phyloP scores from a whole-genome alignment of 2,888 invertebrate genomes.

The Imbricaverruca yamaguchii region DNA sequence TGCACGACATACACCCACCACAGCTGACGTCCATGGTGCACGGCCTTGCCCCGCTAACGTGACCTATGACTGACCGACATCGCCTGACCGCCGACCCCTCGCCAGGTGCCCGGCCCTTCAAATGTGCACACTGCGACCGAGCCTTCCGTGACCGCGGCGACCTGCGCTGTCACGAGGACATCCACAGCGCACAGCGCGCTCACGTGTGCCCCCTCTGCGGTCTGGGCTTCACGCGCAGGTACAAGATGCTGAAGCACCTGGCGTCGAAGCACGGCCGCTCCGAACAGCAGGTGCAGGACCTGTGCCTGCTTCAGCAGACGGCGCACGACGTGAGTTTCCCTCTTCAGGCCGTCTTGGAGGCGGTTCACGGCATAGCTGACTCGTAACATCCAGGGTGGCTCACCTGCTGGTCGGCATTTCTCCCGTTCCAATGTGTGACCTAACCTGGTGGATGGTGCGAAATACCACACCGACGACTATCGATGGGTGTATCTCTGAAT shows the following conservation, averaged over 20 bases:
- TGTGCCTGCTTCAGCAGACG: slow-evolving; percentile 5
- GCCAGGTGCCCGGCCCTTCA: slow-evolving; percentile 1
- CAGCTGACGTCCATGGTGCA: too few species aligned
- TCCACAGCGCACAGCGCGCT: not conserved
- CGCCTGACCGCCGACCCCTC: not conserved
- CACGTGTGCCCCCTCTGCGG: slow-evolving; percentile 16
- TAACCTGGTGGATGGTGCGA: too few species aligned
- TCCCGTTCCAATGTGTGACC: too few species aligned
- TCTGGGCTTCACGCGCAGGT: not conserved
- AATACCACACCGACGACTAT: too few species aligned
- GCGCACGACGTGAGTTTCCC: not conserved
- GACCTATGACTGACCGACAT: too few species aligned
- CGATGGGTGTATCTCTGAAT: too few species aligned
- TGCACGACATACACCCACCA: too few species aligned
- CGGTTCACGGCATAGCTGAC: too few species aligned
- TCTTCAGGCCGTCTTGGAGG: too few species aligned
- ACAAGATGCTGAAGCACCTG: slow-evolving; percentile 13
- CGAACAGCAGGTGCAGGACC: not conserved
- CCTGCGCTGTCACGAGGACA: slow-evolving; percentile 19
- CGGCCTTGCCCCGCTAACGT: too few species aligned
- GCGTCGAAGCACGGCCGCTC: not conserved
- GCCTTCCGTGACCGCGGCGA: slow-evolving; percentile 11
- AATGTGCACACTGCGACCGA: not conserved
- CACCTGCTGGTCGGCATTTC: too few species aligned
- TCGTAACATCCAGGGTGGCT: too few species aligned